Evolutionary conservation across 2,113 vertebrate species (phyloP).

Genomic region (Larimichthys crocea): DNA sequence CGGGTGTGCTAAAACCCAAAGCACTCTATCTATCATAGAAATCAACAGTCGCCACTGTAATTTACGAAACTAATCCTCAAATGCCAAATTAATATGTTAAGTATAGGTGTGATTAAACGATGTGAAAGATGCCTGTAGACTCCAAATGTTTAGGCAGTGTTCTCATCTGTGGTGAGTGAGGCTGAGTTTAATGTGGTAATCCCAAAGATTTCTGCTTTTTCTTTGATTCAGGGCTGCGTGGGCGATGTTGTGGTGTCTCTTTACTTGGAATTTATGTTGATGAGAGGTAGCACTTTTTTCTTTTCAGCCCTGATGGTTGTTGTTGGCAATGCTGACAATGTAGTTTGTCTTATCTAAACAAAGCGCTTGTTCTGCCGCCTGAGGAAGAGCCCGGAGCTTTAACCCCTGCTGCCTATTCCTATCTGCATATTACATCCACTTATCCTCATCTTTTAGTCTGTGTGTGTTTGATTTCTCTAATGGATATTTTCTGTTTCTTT

Average conservation of each 20-base stretch:
- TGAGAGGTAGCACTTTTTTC: constrained; percentile 25
- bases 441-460: background rate
- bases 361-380: background rate
- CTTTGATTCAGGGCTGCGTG: constrained; percentile 44
- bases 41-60: constrained; percentile 65
- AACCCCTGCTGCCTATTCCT: background rate
- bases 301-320: background rate
- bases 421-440: background rate
- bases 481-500: constrained; percentile 10
- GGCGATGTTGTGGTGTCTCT: constrained; percentile 24
- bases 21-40: constrained; percentile 67
- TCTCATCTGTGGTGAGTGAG: constrained; percentile 55
- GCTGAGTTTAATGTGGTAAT: constrained; percentile 57
- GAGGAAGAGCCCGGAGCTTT: background rate
- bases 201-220: constrained; percentile 41
- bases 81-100: constrained; percentile 79
- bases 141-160: constrained; percentile 39
- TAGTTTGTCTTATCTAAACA: constrained; percentile 19
- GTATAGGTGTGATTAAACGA: constrained; percentile 70
- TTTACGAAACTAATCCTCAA: constrained; percentile 69
- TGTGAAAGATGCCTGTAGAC: constrained; percentile 57
- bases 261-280: constrained; percentile 9
- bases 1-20: constrained; percentile 68
- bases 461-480: background rate
- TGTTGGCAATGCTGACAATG: constrained; percentile 15